These are phyloP conservation scores for Portunus trituberculatus DNA, from an alignment of 1,140 invertebrate species.

Conservation along the genomic window DNA sequence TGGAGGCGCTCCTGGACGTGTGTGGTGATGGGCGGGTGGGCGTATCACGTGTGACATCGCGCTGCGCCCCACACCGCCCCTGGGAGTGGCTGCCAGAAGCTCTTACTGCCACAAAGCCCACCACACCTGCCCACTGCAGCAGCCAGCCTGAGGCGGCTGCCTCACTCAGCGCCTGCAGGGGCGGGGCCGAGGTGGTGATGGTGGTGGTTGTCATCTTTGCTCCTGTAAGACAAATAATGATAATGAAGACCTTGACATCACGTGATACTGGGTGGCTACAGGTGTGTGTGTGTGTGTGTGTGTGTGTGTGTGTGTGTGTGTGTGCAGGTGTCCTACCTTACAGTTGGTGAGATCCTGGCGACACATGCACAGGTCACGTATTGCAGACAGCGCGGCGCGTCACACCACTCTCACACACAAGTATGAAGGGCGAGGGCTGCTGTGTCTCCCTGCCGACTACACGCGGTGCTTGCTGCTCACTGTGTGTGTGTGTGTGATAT, in stretches of 20 bases:
- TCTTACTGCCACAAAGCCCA: conserved; percentile 24
- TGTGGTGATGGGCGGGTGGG: neutral
- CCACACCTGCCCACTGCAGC: conserved; percentile 35
- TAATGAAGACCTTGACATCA: neutral
- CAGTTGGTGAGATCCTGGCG: too few relatives aligned
- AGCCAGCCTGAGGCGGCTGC: conserved; percentile 47
- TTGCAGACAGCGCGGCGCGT: too few relatives aligned
- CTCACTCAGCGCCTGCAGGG: conserved; percentile 42
- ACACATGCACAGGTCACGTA: too few relatives aligned
- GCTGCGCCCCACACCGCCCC: neutral
- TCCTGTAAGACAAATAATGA: neutral
- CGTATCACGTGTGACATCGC: neutral
- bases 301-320: neutral
- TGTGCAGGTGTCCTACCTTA: neutral
- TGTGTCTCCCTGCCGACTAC: too few relatives aligned
- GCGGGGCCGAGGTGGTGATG: conserved; percentile 47
- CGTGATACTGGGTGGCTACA: neutral
- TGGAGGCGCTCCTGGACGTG: neutral
- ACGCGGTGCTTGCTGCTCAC: too few relatives aligned
- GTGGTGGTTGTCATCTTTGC: neutral
- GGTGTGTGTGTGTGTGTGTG: neutral
- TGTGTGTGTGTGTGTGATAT: too few relatives aligned
- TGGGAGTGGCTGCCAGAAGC: neutral
- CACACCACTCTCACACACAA: too few relatives aligned
- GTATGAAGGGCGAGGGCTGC: too few relatives aligned